Evolutionary conservation across 2,888 invertebrate genomes (phyloP), one percentile per base, ranked within the genome.

Genomic region (Amphipyra berbera): DNA sequence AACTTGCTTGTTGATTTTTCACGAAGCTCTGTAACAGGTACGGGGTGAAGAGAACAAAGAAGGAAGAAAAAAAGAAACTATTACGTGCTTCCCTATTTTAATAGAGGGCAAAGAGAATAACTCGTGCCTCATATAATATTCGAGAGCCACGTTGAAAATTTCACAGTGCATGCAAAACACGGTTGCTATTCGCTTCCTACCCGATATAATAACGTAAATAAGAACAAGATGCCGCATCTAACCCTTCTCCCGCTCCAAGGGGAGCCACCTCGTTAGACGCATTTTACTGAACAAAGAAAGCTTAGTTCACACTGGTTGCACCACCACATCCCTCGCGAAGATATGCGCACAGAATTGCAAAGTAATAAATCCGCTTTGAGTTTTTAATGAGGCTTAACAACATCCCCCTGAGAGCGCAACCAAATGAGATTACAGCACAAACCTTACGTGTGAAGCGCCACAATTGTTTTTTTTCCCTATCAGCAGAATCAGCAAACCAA

Each of bases 321-420:
- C 52, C 68, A 62, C 68, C 61, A 60, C 82, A 63, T 68, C 67
- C 67, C 77, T 3, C 68, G 68, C 68, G 72, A 81, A 75, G 81
- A 79, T 73, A 75, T 71, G 12, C 68, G 81, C 81, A 83, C 70
- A 73, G 84, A 86, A 87, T 85, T 79, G 78, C 83, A 78, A 81
- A 70, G 69, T 73, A 64, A 66, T 66, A 78, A 70, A 76, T 52
- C 65, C 35, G 69, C 57, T 84, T 85, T 85, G 79, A 81, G 80
- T 82, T 87, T 88, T 84, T 86, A 87, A 88, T 86, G 84, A 87
- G 81, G 76, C 78, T 83, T 80, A 82, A 85, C 80, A 76, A 61
- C 75, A 71, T 73, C 41, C 48, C 21, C 6, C 40, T 0, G 50
- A 52, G 59, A 52, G 30, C 69, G 54, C 56, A 44, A 70, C 70